These are phyloP conservation scores for Cydia amplana DNA, from an alignment of 1,140 invertebrate genomes.

Conservation along the genomic window DNA sequence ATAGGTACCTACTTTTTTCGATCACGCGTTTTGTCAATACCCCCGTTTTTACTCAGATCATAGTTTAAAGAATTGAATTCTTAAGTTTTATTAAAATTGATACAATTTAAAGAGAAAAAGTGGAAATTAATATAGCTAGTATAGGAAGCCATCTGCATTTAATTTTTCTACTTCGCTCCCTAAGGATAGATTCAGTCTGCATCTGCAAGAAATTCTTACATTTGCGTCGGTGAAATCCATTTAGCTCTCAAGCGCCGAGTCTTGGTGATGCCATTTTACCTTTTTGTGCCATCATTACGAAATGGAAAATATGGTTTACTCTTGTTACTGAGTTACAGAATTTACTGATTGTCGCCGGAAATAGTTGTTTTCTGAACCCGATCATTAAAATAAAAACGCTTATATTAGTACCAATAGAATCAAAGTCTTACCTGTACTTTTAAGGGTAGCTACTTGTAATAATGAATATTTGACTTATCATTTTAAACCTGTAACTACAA, in stretches of 20 bases:
- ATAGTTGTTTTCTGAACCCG: no score
- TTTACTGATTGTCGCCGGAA: no score
- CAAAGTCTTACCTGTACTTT: no score
- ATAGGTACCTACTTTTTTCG: no score
- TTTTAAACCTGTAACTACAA: no score
- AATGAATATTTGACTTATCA: no score
- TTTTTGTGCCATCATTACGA: conserved; percentile 3
- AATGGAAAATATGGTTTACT: neutral
- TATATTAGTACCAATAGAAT: no score
- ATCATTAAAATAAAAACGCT: no score
- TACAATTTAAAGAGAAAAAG: neutral
- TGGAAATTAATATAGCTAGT: no score
- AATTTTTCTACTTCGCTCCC: neutral
- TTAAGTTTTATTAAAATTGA: neutral
- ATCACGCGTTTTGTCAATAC: no score
- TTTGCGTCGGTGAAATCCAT: conserved; percentile 21
- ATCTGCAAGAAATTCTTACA: conserved; percentile 7
- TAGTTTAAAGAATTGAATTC: neutral
- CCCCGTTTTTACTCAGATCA: neutral
- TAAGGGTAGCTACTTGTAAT: no score
- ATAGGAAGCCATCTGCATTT: neutral
- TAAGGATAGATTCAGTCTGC: neutral
- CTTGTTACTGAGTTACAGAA: neutral
- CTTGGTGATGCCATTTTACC: neutral
- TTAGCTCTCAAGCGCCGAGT: conserved; percentile 4